Evolutionary conservation across 53 echinoderm and acorn worm species (phyloP), one percentile per base, ranked within the genome.

Genomic region (Stichopus horrens): DNA sequence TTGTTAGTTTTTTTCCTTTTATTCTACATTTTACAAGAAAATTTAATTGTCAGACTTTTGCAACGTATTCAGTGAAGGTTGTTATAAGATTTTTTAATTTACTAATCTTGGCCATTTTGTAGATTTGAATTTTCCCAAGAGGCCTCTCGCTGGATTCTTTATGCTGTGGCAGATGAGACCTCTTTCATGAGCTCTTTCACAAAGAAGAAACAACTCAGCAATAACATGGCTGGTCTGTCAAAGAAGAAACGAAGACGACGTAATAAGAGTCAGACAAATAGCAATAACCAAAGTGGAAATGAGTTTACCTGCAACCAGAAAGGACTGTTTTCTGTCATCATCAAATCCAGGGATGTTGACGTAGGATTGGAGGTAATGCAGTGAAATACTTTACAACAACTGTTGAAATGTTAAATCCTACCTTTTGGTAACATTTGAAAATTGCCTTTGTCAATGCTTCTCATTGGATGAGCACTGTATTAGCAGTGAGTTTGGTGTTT

Each of bases 161-260:
- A 90, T 84, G 95, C 95, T 13, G 91, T 97, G 57, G 95, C 91
- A 52, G 95, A 97, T 80, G 89, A 91, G 8, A 94, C 88, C 21
- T 93, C 95, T 23, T 97, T 92, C 86, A 97, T 97, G 95, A 94
- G 93, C 52, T 93, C 95, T 37, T 88, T 93, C 7, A 91, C 93
- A 5, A 87, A 92, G 54, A 94, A 92, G 83, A 95, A 95, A 7
- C 97, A 97, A 65, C 95, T 86, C 57, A 59, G 63, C 16, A 71
- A 74, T 75, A 74, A 55, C 16, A 74, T 22, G 53, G 74, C 74
- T 18, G 76, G 79, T 13, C 60, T 88, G 20, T 22, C 21, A 9
- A 58, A 54, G 21, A 52, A 65, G 4, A 73, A 55, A 57, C 21
- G 23, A 74, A 37, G 37, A 10, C 51, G 73, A 57, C 7, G 54